Percentiles rank a stretch among this genome's conserved stretches.
These are phyloP conservation scores for Xenopus laevis DNA, from an alignment of 2,113 vertebrate genomes.

Conservation along the genomic window DNA sequence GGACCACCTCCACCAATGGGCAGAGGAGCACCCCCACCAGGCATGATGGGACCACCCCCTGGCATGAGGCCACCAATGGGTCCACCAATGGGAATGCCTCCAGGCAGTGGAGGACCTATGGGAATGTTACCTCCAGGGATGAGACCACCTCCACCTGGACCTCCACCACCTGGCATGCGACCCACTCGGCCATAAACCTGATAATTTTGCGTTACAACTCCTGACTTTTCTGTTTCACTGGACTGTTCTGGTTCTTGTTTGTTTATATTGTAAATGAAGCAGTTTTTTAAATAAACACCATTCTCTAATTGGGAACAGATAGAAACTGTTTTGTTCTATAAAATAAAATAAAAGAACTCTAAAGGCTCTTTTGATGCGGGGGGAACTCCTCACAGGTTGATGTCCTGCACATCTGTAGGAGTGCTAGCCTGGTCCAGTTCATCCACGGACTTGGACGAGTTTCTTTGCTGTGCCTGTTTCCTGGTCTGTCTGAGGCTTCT, in stretches of 20 bases:
- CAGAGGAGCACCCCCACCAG: conserved; percentile 91
- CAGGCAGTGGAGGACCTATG: conserved; percentile 91
- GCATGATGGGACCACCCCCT: conserved; percentile 98
- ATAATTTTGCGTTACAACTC: too few relatives aligned
- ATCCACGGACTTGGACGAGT: conserved; percentile 78
- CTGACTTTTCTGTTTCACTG: too few relatives aligned
- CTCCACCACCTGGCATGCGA: conserved; percentile 88
- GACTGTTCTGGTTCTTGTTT: conserved; percentile 16
- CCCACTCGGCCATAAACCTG: conserved; percentile 79
- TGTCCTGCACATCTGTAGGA: conserved; percentile 92
- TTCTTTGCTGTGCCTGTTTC: conserved; percentile 74
- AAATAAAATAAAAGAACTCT: conserved; percentile 64
- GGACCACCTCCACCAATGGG: conserved; percentile 91
- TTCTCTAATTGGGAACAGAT: conserved; percentile 63
- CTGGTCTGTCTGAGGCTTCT: conserved; percentile 83
- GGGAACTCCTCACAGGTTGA: conserved; percentile 84
- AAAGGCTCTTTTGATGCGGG: conserved; percentile 63
- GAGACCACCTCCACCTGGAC: conserved; percentile 93
- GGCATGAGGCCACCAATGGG: conserved; percentile 97
- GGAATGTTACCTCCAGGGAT: conserved; percentile 96
- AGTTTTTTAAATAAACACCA: conserved; percentile 37
- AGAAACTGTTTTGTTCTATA: conserved; percentile 62
- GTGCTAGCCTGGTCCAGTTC: conserved; percentile 94
- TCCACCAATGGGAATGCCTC: conserved; percentile 95
- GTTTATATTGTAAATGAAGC: conserved; percentile 34